Evolutionary conservation across 2,888 invertebrate species (phyloP).

Genomic region (Oxystoma pomonae): DNA sequence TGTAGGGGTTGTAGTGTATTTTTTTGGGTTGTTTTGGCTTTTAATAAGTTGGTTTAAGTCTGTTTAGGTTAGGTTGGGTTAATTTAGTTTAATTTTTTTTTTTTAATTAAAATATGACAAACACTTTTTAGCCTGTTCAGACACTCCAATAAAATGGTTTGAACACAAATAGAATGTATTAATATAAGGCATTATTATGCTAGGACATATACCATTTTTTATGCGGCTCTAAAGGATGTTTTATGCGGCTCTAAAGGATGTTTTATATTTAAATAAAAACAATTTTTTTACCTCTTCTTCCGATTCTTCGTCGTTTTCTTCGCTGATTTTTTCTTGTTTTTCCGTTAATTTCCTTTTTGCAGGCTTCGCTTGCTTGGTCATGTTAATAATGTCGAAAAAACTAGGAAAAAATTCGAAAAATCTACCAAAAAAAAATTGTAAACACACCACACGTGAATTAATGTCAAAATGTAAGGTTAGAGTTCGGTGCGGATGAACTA

Average conservation of each 20-base stretch:
- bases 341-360: slow-evolving; percentile 20
- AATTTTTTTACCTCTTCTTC: slow-evolving; percentile 22
- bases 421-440: not conserved
- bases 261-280: slow-evolving; percentile 3
- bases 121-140: too few species aligned
- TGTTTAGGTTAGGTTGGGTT: too few species aligned
- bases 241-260: too few species aligned
- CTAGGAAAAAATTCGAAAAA: not conserved
- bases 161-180: slow-evolving; percentile 8
- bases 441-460: slow-evolving; percentile 15
- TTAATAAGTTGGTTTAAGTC: too few species aligned
- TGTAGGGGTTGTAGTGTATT: too few species aligned
- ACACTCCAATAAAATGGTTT: slow-evolving; percentile 29
- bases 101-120: too few species aligned
- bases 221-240: too few species aligned
- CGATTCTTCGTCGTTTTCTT: slow-evolving; percentile 14
- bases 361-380: slow-evolving; percentile 20
- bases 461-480: slow-evolving; percentile 12
- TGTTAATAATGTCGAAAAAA: slow-evolving; percentile 12
- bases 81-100: too few species aligned
- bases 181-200: too few species aligned
- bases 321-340: slow-evolving; percentile 3
- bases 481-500: too few species aligned
- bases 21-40: too few species aligned
- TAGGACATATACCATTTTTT: too few species aligned